Evolutionary conservation across 2,797 vertebrate species (phyloP).

Genomic region (Crypturellus tataupa): DNA sequence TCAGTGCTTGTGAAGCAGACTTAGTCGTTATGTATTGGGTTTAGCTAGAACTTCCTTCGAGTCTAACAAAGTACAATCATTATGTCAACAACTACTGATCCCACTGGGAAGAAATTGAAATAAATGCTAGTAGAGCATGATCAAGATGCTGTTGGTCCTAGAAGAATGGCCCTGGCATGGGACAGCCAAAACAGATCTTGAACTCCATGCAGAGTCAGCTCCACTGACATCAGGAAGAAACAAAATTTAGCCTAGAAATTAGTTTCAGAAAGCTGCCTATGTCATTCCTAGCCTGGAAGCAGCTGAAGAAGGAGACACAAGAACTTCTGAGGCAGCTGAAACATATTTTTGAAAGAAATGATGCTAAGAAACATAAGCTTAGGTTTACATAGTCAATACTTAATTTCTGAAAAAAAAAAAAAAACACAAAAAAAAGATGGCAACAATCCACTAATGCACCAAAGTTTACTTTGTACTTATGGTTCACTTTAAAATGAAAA

Average conservation of each 20-base stretch:
- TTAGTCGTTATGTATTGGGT: neutral
- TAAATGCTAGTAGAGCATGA: neutral
- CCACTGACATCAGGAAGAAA: neutral
- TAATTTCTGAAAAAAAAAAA: neutral
- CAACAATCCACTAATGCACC: neutral
- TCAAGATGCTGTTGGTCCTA: neutral
- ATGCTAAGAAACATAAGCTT: neutral
- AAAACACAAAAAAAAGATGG: neutral
- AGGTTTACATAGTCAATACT: neutral
- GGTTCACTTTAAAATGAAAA: neutral
- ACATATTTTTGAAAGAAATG: neutral
- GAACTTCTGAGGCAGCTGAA: neutral
- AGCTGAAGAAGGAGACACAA: neutral
- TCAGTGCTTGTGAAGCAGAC: neutral
- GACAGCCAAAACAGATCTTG: neutral
- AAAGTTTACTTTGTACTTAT: neutral
- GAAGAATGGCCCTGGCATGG: neutral
- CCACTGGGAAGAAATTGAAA: neutral
- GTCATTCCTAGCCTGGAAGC: neutral
- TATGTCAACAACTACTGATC: neutral
- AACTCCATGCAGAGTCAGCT: neutral
- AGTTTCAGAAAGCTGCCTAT: neutral
- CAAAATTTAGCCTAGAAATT: neutral
- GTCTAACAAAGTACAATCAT: neutral
- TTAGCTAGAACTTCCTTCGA: neutral